Evolutionary conservation across 2,888 invertebrate species (phyloP), one percentile per base, ranked within the genome.

Genomic region (Drosophila neonasuta): DNA sequence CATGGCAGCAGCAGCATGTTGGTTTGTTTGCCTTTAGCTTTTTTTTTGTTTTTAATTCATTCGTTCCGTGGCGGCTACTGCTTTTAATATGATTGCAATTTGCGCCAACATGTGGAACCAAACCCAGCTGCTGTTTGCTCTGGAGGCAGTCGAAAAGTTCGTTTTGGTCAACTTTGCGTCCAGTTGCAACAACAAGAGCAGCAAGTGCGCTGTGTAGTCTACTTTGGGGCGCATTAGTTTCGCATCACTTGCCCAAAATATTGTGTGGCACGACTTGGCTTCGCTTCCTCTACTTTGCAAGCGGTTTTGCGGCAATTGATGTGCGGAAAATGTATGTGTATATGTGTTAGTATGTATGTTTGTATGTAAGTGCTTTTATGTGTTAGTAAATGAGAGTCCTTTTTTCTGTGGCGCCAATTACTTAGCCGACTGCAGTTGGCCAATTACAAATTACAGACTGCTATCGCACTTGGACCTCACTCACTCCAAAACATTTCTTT

Each of bases 11-110:
- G 51, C 32, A 51, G 51, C 62, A 34, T 60, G 60, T 32, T 65
- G 58, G 48, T 44, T 34, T 64, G 50, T 56, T 57, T 44, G 44
- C 29, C 55, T 55, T 56, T 11, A 13, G 10, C 24, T 68, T 54
- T 42, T 42, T 57, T 42, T 68, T 60, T 17, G n/a, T 36, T 60
- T 62, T 62, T 57, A 61, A 57, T 76, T 58, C 69, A 67, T 76
- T 69, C 60, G 64, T 68, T 68, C 42, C 15, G 32, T 6, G 44
- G 44, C 42, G 45, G 54, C 56, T 54, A 54, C 74, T 62, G 76
- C 71, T 80, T 83, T 88, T 85, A 82, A 87, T 88, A 79, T 79
- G 79, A 86, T 83, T 85, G 85, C 88, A 88, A 74, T 84, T 86
- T 75, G 75, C 69, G 82, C 73, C 68, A 77, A 71, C 65, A 74